Evolutionary conservation across 2,113 vertebrate species (phyloP).

Genomic region (Epinephelus fuscoguttatus): DNA sequence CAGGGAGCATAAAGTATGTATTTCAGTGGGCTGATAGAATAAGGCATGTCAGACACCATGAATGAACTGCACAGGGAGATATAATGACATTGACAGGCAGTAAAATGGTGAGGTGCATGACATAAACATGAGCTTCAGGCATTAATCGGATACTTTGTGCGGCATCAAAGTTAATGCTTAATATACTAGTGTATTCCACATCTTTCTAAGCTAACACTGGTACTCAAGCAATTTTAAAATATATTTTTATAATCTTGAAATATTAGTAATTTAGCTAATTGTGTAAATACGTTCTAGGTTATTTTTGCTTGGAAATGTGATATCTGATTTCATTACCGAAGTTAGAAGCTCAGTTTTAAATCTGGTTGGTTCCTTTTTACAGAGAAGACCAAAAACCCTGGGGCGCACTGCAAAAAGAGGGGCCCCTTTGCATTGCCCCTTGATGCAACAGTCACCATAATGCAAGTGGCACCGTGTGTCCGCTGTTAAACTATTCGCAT

Average conservation of each 20-base stretch:
- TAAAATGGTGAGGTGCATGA: slow-evolving; percentile 65
- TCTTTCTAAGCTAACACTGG: background rate
- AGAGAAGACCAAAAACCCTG: slow-evolving; percentile 62
- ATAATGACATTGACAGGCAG: slow-evolving; percentile 73
- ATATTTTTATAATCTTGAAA: background rate
- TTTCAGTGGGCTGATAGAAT: slow-evolving; percentile 48
- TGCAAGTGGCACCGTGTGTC: slow-evolving; percentile 88
- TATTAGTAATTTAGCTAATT: background rate
- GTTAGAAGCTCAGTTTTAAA: slow-evolving; percentile 66
- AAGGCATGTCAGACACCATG: slow-evolving; percentile 61
- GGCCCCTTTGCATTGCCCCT: slow-evolving; percentile 70
- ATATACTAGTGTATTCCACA: background rate
- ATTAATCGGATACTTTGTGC: slow-evolving; percentile 36
- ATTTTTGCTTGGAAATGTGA: slow-evolving; percentile 35
- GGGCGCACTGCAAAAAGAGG: slow-evolving; percentile 56
- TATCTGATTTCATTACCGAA: slow-evolving; percentile 70
- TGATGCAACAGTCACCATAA: slow-evolving; percentile 84
- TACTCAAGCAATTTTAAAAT: background rate
- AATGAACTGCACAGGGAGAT: slow-evolving; percentile 53
- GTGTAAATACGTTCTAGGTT: background rate
- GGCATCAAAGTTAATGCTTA: slow-evolving; percentile 22
- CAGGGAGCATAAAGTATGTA: slow-evolving; percentile 37
- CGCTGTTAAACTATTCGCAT: slow-evolving; percentile 77
- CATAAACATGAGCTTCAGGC: slow-evolving; percentile 57
- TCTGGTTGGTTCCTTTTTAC: slow-evolving; percentile 59